These are phyloP conservation scores for Linnaemya tessellans DNA, from an alignment of 2,888 invertebrate genomes.

Conservation along the genomic window DNA sequence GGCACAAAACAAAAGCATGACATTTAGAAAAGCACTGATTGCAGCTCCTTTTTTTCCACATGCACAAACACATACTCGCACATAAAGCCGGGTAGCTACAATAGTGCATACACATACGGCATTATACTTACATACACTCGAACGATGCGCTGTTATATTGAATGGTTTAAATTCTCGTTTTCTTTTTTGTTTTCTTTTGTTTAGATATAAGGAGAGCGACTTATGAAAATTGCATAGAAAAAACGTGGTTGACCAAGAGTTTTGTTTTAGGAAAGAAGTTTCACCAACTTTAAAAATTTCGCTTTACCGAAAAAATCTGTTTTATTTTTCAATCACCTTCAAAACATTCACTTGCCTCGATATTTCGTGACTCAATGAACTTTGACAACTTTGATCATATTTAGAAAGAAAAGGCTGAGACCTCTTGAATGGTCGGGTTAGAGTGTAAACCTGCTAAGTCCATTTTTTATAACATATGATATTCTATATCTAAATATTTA, in stretches of 20 bases:
- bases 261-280: too few relatives aligned
- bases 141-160: not conserved
- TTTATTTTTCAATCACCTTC: not conserved
- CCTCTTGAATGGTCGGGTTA: too few relatives aligned
- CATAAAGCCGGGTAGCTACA: not conserved
- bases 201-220: not conserved
- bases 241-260: too few relatives aligned
- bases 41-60: conserved; percentile 16
- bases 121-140: not conserved
- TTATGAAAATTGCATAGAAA: not conserved
- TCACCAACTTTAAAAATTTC: too few relatives aligned
- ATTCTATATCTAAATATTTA: too few relatives aligned
- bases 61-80: not conserved
- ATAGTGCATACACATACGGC: not conserved
- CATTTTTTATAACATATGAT: too few relatives aligned
- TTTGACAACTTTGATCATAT: too few relatives aligned
- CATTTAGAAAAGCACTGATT: conserved; percentile 52
- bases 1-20: conserved; percentile 29
- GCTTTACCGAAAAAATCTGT: not conserved
- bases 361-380: too few relatives aligned
- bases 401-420: too few relatives aligned
- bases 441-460: too few relatives aligned
- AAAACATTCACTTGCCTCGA: too few relatives aligned
- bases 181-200: not conserved
- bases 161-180: conserved; percentile 2